Percentiles rank a stretch among this genome's conserved stretches.
Conservation (phyloP, 2,113 vertebrate species). For the Tyto alba region DNA sequence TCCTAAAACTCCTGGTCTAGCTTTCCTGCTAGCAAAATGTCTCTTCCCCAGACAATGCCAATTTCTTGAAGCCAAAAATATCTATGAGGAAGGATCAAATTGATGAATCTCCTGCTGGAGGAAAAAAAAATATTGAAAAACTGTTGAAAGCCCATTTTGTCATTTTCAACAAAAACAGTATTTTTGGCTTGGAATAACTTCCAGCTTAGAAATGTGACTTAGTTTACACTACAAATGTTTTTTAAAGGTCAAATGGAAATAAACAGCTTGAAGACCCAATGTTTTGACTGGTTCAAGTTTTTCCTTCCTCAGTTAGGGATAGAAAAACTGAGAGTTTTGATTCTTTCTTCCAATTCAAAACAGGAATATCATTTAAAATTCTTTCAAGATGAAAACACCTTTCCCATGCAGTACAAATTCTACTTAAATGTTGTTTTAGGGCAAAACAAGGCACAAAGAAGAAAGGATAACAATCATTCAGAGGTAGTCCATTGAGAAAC, state of each 20-base stretch:
- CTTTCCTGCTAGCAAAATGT: background rate
- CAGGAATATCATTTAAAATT: background rate
- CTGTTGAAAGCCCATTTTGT: background rate
- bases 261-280: background rate
- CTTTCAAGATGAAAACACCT: background rate
- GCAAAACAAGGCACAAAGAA: background rate
- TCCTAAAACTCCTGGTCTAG: background rate
- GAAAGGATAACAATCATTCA: background rate
- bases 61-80: background rate
- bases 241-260: slow-evolving; percentile 49
- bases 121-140: background rate
- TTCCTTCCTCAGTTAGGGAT: background rate
- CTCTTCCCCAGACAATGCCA: background rate
- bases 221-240: background rate
- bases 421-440: background rate
- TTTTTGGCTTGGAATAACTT: background rate
- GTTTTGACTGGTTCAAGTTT: background rate
- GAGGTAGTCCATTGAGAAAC: background rate
- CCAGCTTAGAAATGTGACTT: background rate
- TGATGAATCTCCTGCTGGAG: background rate
- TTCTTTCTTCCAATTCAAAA: background rate
- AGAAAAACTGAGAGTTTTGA: background rate
- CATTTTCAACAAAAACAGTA: background rate
- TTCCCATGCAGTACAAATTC: background rate
- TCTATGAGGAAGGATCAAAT: background rate